phyloP scores from a whole-genome alignment of 2,888 invertebrate species.

The Pseudococcus longispinus region DNA sequence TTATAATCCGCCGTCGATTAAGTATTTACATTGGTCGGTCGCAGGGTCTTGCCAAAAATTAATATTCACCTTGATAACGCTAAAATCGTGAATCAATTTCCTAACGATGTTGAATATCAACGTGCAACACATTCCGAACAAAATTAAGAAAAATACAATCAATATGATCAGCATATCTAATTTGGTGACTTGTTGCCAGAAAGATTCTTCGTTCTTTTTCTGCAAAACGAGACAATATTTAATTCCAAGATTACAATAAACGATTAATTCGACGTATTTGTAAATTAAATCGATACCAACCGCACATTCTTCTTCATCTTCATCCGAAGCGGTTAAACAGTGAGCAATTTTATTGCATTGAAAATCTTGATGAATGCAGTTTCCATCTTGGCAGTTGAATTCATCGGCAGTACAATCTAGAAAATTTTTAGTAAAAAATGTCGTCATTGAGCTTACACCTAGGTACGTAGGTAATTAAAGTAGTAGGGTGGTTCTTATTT shows the following conservation, averaged over 20 bases:
- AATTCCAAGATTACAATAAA: background rate
- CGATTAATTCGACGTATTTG: background rate
- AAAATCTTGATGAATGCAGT: constrained; percentile 77
- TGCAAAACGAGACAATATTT: background rate
- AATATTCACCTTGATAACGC: constrained; percentile 77
- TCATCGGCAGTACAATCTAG: constrained; percentile 69
- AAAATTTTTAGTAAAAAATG: constrained; percentile 53
- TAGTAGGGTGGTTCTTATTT: too few species aligned
- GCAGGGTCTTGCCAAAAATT: constrained; percentile 36
- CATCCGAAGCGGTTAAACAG: constrained; percentile 84
- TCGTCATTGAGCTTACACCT: background rate
- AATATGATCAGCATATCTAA: constrained; percentile 81
- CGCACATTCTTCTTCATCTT: constrained; percentile 65
- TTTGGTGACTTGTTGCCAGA: constrained; percentile 55
- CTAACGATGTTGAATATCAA: constrained; percentile 87
- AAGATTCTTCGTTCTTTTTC: constrained; percentile 56
- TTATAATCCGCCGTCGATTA: constrained; percentile 59
- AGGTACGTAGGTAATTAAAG: background rate
- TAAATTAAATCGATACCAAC: background rate
- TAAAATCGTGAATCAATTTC: constrained; percentile 85
- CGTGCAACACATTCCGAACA: constrained; percentile 86
- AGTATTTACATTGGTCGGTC: background rate
- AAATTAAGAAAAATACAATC: constrained; percentile 83
- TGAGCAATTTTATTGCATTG: constrained; percentile 78
- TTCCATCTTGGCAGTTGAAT: constrained; percentile 86